A percentile compares a stretch with the other conserved stretches of the same genome.
phyloP scores from a whole-genome alignment of 2,797 vertebrate species.

The Crossoptilon crossoptilon region DNA sequence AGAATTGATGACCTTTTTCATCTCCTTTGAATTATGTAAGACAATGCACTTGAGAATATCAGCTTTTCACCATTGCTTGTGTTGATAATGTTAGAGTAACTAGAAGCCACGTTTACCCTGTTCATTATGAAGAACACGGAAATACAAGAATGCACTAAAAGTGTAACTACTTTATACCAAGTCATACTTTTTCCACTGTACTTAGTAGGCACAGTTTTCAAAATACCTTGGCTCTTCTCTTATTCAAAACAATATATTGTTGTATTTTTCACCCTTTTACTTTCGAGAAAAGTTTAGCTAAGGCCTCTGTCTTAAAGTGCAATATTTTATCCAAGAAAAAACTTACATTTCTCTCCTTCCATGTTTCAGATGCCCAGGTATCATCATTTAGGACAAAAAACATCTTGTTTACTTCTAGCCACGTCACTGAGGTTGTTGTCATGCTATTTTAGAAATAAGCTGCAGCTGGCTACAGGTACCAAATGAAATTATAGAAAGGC shows the following conservation, averaged over 20 bases:
- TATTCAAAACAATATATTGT: conserved; percentile 72
- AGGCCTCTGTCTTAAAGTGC: conserved; percentile 72
- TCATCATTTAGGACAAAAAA: conserved; percentile 74
- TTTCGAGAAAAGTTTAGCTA: conserved; percentile 72
- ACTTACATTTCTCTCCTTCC: conserved; percentile 44
- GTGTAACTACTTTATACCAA: neutral
- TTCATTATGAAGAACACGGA: neutral
- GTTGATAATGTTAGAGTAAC: neutral
- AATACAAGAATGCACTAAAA: neutral
- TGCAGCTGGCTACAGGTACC: conserved; percentile 71
- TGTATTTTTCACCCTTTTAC: conserved; percentile 77
- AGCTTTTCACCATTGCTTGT: neutral
- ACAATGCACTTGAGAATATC: neutral
- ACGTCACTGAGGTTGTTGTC: conserved; percentile 78
- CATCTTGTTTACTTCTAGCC: conserved; percentile 72
- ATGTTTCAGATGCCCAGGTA: conserved; percentile 72
- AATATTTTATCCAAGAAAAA: conserved; percentile 76
- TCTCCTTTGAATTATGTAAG: neutral
- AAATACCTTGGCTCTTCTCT: conserved; percentile 53
- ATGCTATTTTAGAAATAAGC: conserved; percentile 75
- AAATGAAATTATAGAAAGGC: conserved; percentile 72
- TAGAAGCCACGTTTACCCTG: neutral
- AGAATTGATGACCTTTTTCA: neutral
- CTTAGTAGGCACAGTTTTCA: conserved; percentile 73
- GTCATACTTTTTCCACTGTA: neutral